phyloP scores from a whole-genome alignment of 2,888 invertebrate species.

The Rhynchonema sp. region DNA sequence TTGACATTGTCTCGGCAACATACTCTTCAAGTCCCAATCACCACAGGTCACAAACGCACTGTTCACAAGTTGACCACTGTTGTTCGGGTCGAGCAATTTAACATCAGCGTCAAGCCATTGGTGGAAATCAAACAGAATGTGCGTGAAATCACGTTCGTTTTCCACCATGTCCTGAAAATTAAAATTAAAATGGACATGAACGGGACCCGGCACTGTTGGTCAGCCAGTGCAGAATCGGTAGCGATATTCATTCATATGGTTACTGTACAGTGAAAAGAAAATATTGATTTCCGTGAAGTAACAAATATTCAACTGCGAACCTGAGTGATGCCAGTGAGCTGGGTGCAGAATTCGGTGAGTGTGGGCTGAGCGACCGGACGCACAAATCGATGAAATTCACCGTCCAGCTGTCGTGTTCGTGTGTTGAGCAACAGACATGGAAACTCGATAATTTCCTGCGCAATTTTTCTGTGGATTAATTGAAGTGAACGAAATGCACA shows the following conservation, averaged over 20 bases:
- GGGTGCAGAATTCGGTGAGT: conserved; percentile 38
- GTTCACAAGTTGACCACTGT: no score
- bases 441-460: conserved; percentile 45
- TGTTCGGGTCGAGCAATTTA: neutral
- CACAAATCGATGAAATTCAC: conserved; percentile 40
- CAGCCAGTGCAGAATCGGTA: no score
- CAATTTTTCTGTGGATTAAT: no score
- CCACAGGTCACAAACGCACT: conserved; percentile 41
- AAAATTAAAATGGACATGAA: no score
- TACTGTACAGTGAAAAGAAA: no score
- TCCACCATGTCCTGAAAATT: conserved; percentile 40
- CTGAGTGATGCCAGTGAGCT: conserved; percentile 9
- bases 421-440: conserved; percentile 40
- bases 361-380: conserved; percentile 35
- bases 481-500: no score
- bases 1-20: conserved; percentile 7
- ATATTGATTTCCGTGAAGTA: no score
- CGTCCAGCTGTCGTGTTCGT: conserved; percentile 33
- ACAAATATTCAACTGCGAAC: no score
- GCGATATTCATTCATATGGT: no score
- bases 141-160: conserved; percentile 32
- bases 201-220: no score
- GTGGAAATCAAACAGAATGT: conserved; percentile 24
- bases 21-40: conserved; percentile 35
- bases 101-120: conserved; percentile 5